Percentiles rank a stretch among this genome's conserved stretches.
phyloP scores from a whole-genome alignment of 2,113 vertebrate species.

The Canis aureus region DNA sequence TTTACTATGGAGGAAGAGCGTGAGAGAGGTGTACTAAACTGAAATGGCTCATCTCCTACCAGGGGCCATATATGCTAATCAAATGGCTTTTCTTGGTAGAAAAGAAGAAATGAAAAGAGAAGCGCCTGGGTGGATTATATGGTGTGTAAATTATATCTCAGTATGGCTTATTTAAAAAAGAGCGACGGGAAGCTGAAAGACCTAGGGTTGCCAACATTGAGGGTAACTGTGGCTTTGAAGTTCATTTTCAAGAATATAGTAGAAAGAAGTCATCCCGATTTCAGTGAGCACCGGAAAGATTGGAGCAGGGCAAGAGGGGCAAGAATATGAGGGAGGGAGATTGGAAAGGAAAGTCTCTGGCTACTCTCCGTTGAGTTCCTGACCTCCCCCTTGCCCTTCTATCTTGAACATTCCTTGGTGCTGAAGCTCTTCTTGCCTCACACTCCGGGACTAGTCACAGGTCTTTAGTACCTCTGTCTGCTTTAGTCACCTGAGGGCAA shows the following conservation, averaged over 20 bases:
- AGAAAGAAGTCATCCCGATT: background rate
- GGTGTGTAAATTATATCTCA: background rate
- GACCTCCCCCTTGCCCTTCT: background rate
- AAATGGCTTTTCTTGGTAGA: background rate
- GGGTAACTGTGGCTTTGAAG: background rate
- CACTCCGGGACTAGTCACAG: background rate
- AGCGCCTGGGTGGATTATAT: background rate
- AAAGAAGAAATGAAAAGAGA: conserved; percentile 23
- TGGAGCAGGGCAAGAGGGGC: background rate
- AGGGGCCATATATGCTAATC: background rate
- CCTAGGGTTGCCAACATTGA: background rate
- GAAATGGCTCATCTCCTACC: background rate
- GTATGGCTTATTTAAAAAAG: background rate
- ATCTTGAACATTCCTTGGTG: background rate
- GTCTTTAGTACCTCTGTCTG: background rate
- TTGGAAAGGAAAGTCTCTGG: background rate
- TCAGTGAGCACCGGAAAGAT: background rate
- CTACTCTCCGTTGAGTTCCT: background rate
- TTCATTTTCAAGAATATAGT: background rate
- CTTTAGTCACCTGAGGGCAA: background rate
- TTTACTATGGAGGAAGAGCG: background rate
- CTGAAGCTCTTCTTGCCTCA: background rate
- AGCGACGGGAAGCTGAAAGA: background rate
- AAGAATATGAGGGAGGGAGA: background rate
- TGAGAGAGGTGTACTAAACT: background rate